These are phyloP conservation scores for Coregonus sp. DNA, from an alignment of 2,797 vertebrate species.

Conservation along the genomic window DNA sequence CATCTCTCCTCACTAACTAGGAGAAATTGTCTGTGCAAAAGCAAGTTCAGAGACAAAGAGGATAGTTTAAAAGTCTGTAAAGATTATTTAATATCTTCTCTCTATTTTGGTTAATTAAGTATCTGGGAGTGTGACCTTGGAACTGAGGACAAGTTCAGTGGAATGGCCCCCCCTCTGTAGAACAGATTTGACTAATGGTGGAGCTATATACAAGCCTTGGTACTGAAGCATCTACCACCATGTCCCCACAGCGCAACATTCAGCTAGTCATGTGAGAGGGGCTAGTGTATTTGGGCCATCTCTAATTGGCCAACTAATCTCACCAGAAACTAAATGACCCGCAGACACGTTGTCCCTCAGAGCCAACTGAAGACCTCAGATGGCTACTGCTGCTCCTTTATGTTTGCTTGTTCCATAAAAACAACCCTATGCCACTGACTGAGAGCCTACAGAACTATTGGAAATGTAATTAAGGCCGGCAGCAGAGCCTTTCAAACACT, in stretches of 20 bases:
- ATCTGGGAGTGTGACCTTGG: conserved; percentile 62
- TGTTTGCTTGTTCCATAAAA: conserved; percentile 66
- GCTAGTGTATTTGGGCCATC: conserved; percentile 46
- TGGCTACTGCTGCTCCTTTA: conserved; percentile 59
- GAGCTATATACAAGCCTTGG: conserved; percentile 40
- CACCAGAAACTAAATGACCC: conserved; percentile 68
- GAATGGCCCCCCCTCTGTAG: conserved; percentile 49
- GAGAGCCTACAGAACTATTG: conserved; percentile 72
- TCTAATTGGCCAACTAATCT: conserved; percentile 79
- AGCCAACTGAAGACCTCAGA: conserved; percentile 48
- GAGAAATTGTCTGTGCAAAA: conserved; percentile 52
- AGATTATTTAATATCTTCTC: conserved; percentile 54
- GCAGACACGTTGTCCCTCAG: conserved; percentile 65
- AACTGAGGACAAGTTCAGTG: conserved; percentile 60
- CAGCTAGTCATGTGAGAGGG: conserved; percentile 56
- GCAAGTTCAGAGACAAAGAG: conserved; percentile 49
- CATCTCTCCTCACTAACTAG: conserved; percentile 59
- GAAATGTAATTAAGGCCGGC: conserved; percentile 79
- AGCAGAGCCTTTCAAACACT: conserved; percentile 74
- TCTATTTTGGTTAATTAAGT: conserved; percentile 72
- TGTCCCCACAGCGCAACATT: conserved; percentile 24
- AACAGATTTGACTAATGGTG: conserved; percentile 62
- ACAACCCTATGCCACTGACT: conserved; percentile 57
- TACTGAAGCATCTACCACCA: conserved; percentile 36
- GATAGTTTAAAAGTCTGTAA: conserved; percentile 56